phyloP scores from a whole-genome alignment of 2,797 vertebrate species.

The Nasua narica region DNA sequence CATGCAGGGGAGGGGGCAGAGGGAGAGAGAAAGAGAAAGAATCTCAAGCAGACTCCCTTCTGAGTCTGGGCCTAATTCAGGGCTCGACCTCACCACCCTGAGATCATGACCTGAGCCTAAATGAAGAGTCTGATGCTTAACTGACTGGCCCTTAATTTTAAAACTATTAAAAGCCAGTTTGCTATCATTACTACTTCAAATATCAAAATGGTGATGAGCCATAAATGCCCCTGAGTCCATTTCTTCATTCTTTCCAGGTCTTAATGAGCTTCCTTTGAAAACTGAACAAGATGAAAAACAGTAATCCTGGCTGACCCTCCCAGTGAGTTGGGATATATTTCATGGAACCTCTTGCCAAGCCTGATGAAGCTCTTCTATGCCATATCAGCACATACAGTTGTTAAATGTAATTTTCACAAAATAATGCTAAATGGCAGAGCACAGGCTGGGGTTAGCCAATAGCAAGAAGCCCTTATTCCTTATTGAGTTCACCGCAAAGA shows the following conservation, averaged over 20 bases:
- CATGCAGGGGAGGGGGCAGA: too few relatives aligned
- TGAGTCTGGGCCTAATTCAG: neutral
- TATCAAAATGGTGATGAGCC: conserved; percentile 23
- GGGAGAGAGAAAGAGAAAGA: neutral
- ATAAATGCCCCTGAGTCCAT: neutral
- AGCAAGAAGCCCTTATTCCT: neutral
- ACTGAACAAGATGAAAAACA: neutral
- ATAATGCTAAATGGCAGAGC: conserved; percentile 10
- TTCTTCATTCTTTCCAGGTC: neutral
- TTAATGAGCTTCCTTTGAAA: neutral
- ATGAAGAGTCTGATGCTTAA: neutral
- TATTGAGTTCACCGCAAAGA: neutral
- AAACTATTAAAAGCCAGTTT: conserved; percentile 54
- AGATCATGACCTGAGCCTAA: neutral
- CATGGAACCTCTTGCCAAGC: neutral
- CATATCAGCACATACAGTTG: neutral
- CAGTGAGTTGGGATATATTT: neutral
- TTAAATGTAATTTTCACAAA: conserved; percentile 24
- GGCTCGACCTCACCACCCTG: neutral
- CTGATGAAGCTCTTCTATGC: neutral
- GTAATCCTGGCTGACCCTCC: neutral
- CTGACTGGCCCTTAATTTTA: neutral
- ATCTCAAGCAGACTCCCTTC: neutral
- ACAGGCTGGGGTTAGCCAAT: neutral
- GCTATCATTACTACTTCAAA: neutral